Evolutionary conservation across 1,140 invertebrate genomes (phyloP).

Genomic region (Lepidurus arcticus): DNA sequence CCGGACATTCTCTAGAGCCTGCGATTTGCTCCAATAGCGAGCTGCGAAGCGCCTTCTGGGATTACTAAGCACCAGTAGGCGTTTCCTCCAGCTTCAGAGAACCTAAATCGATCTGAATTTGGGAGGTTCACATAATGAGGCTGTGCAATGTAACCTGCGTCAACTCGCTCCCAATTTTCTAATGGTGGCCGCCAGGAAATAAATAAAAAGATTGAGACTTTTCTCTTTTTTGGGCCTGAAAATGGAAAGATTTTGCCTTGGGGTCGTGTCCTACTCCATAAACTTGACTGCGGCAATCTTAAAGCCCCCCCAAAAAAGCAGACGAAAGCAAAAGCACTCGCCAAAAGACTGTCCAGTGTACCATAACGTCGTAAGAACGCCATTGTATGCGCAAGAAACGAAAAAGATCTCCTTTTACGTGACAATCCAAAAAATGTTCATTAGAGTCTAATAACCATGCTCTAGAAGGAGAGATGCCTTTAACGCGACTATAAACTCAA

Average conservation of each 20-base stretch:
- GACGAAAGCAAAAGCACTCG: not conserved
- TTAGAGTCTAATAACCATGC: not conserved
- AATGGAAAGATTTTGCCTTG: not conserved
- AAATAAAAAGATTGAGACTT: not conserved
- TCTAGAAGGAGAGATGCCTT: no score
- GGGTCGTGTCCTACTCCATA: not conserved
- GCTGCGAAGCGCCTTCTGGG: not conserved
- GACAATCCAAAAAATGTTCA: not conserved
- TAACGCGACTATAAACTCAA: no score
- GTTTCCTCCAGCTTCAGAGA: no score
- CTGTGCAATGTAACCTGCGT: slow-evolving; percentile 12
- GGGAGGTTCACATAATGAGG: not conserved
- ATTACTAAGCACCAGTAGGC: not conserved
- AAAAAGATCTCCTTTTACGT: not conserved
- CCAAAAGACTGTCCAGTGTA: not conserved
- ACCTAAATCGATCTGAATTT: not conserved
- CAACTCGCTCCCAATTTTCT: not conserved
- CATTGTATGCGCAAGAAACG: not conserved
- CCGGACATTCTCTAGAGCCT: not conserved
- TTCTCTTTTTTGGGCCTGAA: not conserved
- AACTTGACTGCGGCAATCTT: not conserved
- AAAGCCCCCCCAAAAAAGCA: not conserved
- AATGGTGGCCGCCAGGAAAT: not conserved
- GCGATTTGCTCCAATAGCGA: not conserved
- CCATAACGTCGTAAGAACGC: not conserved